These are phyloP conservation scores for Peromyscus eremicus DNA, from an alignment of 2,797 vertebrate genomes.

Conservation along the genomic window DNA sequence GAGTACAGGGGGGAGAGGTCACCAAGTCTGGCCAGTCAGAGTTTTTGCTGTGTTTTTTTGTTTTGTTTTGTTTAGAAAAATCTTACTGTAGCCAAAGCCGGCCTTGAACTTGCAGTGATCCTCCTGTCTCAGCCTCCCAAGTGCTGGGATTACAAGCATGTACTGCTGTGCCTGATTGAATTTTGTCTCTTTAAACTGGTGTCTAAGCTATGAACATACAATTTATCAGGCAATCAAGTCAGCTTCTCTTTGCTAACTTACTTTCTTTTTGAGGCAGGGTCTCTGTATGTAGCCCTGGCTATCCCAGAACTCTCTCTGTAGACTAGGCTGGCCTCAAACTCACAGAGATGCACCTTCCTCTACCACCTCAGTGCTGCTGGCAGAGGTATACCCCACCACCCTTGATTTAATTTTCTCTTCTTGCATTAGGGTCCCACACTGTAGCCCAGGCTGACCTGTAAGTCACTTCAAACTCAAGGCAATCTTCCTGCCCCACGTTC, in stretches of 20 bases:
- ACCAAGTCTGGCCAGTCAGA: not conserved
- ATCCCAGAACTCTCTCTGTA: not conserved
- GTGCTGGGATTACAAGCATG: not conserved
- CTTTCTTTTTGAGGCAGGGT: not conserved
- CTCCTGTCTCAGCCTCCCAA: not conserved
- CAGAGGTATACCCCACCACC: not conserved
- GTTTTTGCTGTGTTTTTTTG: no score
- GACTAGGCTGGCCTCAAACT: not conserved
- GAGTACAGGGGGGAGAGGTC: not conserved
- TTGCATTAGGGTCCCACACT: not conserved
- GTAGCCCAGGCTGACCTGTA: not conserved
- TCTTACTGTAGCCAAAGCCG: not conserved
- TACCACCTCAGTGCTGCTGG: not conserved
- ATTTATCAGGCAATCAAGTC: not conserved
- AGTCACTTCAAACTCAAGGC: not conserved
- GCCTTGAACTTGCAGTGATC: no score
- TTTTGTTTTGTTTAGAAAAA: not conserved
- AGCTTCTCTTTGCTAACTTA: not conserved
- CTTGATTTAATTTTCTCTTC: not conserved
- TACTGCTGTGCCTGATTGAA: not conserved
- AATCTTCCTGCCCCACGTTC: not conserved
- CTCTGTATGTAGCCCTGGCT: not conserved
- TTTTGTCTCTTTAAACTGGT: conserved; percentile 43
- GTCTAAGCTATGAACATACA: conserved; percentile 27
- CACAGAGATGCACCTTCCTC: not conserved